Evolutionary conservation across 2,797 vertebrate species (phyloP).

Genomic region (Macropus fuliginosus): DNA sequence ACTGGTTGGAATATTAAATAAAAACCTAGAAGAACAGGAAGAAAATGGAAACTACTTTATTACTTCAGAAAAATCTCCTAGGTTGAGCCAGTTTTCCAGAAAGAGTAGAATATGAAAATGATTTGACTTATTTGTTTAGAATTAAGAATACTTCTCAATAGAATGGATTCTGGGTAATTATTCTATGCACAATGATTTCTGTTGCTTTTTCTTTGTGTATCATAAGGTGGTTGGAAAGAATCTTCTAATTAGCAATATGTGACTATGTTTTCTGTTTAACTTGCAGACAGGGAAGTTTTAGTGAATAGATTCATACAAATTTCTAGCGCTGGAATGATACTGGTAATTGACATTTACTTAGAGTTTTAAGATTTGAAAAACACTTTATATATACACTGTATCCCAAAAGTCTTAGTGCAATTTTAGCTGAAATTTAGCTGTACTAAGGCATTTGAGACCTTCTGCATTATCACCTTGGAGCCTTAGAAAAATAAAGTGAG

Average conservation of each 20-base stretch:
- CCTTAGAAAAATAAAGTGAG: background rate
- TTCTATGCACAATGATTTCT: conserved; percentile 12
- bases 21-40: background rate
- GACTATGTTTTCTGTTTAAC: background rate
- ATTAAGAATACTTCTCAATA: conserved; percentile 36
- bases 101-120: conserved; percentile 39
- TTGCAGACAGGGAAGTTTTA: background rate
- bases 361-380: background rate
- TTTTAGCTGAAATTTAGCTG: background rate
- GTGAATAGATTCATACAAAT: background rate
- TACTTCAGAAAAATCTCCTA: conserved; percentile 5
- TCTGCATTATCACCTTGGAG: background rate
- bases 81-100: conserved; percentile 16
- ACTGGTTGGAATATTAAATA: conserved; percentile 37
- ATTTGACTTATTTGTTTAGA: conserved; percentile 39
- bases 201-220: conserved; percentile 1
- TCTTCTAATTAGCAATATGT: background rate
- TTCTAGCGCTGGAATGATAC: background rate
- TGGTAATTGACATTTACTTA: background rate
- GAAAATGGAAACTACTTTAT: background rate
- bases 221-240: background rate
- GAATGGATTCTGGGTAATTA: conserved; percentile 15
- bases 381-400: background rate
- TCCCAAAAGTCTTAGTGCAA: background rate
- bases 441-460: background rate